These are phyloP conservation scores for Gasteruption jaculator DNA, from an alignment of 2,888 invertebrate species.

Conservation along the genomic window DNA sequence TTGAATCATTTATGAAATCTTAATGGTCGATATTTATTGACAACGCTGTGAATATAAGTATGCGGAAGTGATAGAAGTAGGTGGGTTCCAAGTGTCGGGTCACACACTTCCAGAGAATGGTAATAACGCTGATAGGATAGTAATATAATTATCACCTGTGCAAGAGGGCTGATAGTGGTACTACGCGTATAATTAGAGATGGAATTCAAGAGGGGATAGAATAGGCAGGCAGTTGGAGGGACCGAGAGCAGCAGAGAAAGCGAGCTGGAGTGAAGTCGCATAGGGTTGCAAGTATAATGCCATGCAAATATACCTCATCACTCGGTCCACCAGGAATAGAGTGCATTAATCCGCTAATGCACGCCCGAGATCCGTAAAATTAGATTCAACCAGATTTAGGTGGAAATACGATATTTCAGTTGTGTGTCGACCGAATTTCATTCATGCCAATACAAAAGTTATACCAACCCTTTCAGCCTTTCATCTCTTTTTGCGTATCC, in stretches of 20 bases:
- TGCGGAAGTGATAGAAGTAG: too few species aligned
- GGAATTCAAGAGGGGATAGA: slow-evolving; percentile 35
- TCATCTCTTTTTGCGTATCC: too few species aligned
- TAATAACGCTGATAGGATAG: slow-evolving; percentile 49
- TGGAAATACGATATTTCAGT: slow-evolving; percentile 39
- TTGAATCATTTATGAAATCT: too few species aligned
- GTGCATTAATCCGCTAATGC: slow-evolving; percentile 49
- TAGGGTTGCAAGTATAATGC: slow-evolving; percentile 40
- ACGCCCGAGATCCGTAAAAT: slow-evolving; percentile 41
- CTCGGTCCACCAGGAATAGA: slow-evolving; percentile 41
- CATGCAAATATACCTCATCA: slow-evolving; percentile 48
- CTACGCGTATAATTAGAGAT: slow-evolving; percentile 46
- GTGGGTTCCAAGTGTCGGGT: slow-evolving; percentile 20
- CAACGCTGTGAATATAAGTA: too few species aligned
- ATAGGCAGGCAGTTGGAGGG: slow-evolving; percentile 23
- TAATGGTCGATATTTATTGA: too few species aligned
- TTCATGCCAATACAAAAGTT: too few species aligned
- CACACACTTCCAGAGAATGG: slow-evolving; percentile 45
- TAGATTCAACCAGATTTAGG: slow-evolving; percentile 44
- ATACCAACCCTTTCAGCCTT: too few species aligned
- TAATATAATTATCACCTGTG: slow-evolving; percentile 49
- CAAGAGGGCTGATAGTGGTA: slow-evolving; percentile 39
- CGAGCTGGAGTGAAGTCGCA: slow-evolving; percentile 17
- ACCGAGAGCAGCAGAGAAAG: slow-evolving; percentile 18
- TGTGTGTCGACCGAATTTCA: slow-evolving; percentile 31